Conservation (phyloP, 2,888 invertebrate species). For the Rosalia funebris region DNA sequence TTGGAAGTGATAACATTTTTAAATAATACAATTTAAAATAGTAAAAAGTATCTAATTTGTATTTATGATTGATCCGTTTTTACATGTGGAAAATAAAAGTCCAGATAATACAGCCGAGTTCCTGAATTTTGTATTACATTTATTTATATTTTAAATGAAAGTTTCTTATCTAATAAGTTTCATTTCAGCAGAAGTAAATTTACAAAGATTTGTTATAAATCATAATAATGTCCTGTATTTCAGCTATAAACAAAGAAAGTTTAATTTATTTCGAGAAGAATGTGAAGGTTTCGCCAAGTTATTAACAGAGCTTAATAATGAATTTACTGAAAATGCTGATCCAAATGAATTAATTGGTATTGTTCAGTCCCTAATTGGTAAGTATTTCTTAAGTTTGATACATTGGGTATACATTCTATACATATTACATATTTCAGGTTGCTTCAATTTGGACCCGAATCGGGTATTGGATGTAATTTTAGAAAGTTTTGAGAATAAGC, state of each 20-base stretch:
- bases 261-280: conserved; percentile 98
- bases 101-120: too few species aligned
- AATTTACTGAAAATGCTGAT: conserved; percentile 72
- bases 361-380: conserved; percentile 93
- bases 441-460: conserved; percentile 99
- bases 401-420: not conserved
- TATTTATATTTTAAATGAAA: too few species aligned
- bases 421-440: conserved; percentile 74
- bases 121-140: too few species aligned
- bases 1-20: conserved; percentile 20
- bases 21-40: too few species aligned
- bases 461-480: conserved; percentile 95
- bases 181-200: too few species aligned
- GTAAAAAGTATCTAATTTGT: too few species aligned
- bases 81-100: too few species aligned
- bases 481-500: conserved; percentile 93
- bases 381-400: conserved; percentile 4
- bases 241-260: conserved; percentile 99
- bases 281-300: conserved; percentile 99
- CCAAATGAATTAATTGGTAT: conserved; percentile 83
- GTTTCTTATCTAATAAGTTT: too few species aligned
- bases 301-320: conserved; percentile 91
- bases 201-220: too few species aligned
- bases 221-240: too few species aligned
- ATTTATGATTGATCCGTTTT: too few species aligned